Base-by-base conservation (phyloP, 2,797 vertebrate species). In the Threskiornis aethiopicus region DNA sequence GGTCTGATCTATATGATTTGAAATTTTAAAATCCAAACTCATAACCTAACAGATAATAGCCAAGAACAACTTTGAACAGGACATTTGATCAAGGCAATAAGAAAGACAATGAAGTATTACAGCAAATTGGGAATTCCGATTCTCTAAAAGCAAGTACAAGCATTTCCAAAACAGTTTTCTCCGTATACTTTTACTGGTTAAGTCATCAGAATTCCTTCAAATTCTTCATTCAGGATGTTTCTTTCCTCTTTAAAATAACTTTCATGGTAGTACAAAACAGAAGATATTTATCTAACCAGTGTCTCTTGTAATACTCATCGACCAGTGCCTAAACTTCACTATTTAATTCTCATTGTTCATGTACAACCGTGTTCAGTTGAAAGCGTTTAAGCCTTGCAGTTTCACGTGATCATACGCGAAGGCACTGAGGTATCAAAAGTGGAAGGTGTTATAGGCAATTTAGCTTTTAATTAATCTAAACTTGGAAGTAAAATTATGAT, bases 391-490 rank as follows among this genome's bases (percentile, higher is more conserved):
- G 55, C 44, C 22, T 84, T 25, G 22, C 37, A 17, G 5, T 46
- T 87, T 52, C 57, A 84, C 19, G 57, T 37, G 52, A 88, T 89
- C 67, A 31, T 24, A 87, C 0, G 4, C n/a, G 75, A 95, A 92
- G 11, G 79, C 52, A 87, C 21, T 6, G 7, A 93, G 64, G 75
- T 87, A 93, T 55, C 87, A 25, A 21, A 93, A 92, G 75, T 73
- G n/a, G 47, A 87, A 94, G 84, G 84, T 78, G 72, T 61, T 92
- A 49, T 16, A 91, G 37, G 82, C 52, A 89, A 96, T 93, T 91
- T 71, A 88, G 61, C 28, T 92, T 89, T 87, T 83, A 95, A 94
- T 87, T 93, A 83, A 83, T 78, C 84, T 78, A 83, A 92, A 91
- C 62, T 82, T 75, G 42, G 57, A 92, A 44, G 33, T 57, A 58